Evolutionary conservation across 2,888 invertebrate species (phyloP).

Genomic region (Gortyna flavago): DNA sequence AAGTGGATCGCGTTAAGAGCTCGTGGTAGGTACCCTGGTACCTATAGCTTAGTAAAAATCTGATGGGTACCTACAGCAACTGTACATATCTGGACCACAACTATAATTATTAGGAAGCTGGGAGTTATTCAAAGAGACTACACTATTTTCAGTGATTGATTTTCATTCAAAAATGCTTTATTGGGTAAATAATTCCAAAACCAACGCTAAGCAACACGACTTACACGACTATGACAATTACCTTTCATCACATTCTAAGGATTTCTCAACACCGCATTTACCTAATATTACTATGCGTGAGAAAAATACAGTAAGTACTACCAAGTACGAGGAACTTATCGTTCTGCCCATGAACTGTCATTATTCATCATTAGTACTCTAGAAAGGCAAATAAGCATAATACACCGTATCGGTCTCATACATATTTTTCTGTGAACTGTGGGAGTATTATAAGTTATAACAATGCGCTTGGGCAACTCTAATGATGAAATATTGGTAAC

Average conservation of each 20-base stretch:
- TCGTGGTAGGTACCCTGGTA: no score
- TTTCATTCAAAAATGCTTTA: not conserved
- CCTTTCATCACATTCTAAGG: not conserved
- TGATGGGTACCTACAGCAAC: no score
- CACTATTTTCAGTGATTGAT: not conserved
- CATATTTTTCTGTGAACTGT: slow-evolving; percentile 27
- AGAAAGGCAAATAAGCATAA: slow-evolving; percentile 38
- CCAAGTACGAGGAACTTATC: not conserved
- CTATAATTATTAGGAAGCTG: no score
- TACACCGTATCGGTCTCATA: slow-evolving; percentile 7
- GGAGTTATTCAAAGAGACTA: no score
- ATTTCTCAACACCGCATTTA: not conserved
- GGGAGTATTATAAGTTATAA: slow-evolving; percentile 33
- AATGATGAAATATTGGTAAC: slow-evolving; percentile 6
- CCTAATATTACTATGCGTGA: slow-evolving; percentile 1
- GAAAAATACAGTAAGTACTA: not conserved
- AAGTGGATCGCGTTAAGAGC: no score
- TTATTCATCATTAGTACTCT: slow-evolving; percentile 12
- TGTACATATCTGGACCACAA: no score
- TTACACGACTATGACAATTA: not conserved
- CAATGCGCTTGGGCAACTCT: slow-evolving; percentile 17
- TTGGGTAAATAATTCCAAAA: not conserved
- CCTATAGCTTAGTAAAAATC: not conserved
- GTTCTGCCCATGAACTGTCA: slow-evolving; percentile 20
- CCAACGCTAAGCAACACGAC: not conserved